Percentiles rank a stretch among this genome's conserved stretches.
Evolutionary conservation across 2,113 vertebrate genomes (phyloP).

Genomic region (Chionomys nivalis): DNA sequence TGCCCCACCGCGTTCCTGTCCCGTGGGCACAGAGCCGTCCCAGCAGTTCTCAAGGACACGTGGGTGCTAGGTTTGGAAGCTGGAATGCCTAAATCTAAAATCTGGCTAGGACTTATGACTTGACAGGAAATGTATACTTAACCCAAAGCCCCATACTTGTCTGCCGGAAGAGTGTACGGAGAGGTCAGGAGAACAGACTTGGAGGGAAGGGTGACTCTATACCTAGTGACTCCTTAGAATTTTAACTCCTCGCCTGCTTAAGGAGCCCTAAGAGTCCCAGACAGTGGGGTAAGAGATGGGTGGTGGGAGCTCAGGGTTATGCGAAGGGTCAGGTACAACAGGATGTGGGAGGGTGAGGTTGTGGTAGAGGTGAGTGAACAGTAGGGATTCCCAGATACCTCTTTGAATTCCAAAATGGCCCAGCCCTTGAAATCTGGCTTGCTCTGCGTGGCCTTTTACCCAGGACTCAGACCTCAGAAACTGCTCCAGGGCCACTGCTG

Average conservation of each 20-base stretch:
- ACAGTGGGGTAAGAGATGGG: background rate
- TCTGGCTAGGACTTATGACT: background rate
- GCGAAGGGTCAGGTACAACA: background rate
- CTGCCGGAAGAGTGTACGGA: background rate
- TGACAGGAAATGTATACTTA: background rate
- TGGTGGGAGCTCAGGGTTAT: slow-evolving; percentile 3
- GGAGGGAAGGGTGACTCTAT: background rate
- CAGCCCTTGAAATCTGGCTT: background rate
- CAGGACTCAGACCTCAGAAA: background rate
- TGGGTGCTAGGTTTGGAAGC: background rate
- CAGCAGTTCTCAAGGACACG: background rate
- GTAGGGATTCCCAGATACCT: background rate
- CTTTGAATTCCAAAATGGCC: background rate
- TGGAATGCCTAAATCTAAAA: background rate
- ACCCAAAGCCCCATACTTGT: background rate
- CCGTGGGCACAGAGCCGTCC: background rate
- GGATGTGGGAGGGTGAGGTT: background rate
- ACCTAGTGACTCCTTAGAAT: background rate
- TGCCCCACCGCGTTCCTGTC: background rate
- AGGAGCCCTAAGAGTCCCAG: background rate
- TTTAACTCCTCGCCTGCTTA: background rate
- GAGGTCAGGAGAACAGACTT: background rate
- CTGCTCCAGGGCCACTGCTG: too few relatives aligned
- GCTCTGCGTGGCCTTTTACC: too few relatives aligned
- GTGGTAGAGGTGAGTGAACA: background rate